Percentiles rank a stretch among this genome's conserved stretches.
phyloP scores from a whole-genome alignment of 2,888 invertebrate genomes.

The Cordilura impudica region DNA sequence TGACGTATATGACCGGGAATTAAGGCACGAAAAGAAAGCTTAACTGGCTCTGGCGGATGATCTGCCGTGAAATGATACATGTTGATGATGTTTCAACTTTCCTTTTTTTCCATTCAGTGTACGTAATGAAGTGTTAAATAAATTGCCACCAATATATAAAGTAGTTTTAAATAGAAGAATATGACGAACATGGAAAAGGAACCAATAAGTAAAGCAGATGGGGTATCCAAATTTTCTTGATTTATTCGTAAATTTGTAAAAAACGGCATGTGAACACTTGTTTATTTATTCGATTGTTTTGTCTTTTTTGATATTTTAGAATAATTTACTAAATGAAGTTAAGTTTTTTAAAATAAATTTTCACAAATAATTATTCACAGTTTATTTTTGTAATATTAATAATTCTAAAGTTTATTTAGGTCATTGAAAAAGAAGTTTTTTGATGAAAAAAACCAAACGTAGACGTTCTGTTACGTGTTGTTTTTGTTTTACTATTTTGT shows the following conservation, averaged over 20 bases:
- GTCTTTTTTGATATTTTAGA: not conserved
- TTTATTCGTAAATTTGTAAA: constrained; percentile 57
- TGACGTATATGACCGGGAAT: constrained; percentile 69
- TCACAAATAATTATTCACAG: constrained; percentile 14
- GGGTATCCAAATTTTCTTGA: constrained; percentile 73
- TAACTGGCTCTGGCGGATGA: constrained; percentile 70
- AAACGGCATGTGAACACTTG: constrained; percentile 62
- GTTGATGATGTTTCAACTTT: constrained; percentile 28
- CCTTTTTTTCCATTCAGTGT: constrained; percentile 37
- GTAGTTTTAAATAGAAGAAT: constrained; percentile 75
- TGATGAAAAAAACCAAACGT: constrained; percentile 36
- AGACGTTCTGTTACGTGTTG: constrained; percentile 48
- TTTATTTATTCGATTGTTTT: constrained; percentile 7
- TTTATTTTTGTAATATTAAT: constrained; percentile 9
- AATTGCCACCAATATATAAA: constrained; percentile 75
- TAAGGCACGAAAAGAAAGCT: constrained; percentile 67
- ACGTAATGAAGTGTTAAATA: constrained; percentile 72
- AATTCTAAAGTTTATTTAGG: constrained; percentile 36
- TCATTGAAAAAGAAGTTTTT: constrained; percentile 44
- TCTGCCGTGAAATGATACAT: constrained; percentile 76
- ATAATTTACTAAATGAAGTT: not conserved
- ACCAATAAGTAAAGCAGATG: constrained; percentile 71
- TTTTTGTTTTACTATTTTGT: constrained; percentile 48
- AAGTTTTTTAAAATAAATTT: not conserved
- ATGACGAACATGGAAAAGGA: constrained; percentile 76